These are phyloP conservation scores for Tetheella fluctuosa DNA, from an alignment of 2,888 invertebrate genomes.

Conservation along the genomic window DNA sequence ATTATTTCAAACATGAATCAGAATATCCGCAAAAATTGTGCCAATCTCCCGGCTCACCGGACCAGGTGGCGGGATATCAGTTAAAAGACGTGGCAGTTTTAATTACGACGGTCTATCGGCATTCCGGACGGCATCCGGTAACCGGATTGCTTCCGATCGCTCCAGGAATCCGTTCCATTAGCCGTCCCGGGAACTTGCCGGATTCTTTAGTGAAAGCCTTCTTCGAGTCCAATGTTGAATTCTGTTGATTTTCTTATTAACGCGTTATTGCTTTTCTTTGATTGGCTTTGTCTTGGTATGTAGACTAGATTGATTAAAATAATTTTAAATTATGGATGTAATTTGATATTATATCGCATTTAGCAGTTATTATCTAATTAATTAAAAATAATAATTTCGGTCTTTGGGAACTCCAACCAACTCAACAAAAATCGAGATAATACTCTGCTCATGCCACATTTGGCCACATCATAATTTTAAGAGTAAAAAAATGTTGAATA, in stretches of 20 bases:
- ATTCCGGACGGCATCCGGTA: conserved; percentile 56
- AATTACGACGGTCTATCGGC: conserved; percentile 71
- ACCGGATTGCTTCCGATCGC: conserved; percentile 55
- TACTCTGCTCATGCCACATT: too few relatives aligned
- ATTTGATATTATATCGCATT: background rate
- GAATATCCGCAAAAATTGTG: conserved; percentile 12
- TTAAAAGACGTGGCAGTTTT: conserved; percentile 73
- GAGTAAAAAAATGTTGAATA: too few relatives aligned
- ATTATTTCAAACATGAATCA: conserved; percentile 4
- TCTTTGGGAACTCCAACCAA: too few relatives aligned
- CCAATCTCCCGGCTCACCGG: conserved; percentile 41
- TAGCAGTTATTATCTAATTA: too few relatives aligned
- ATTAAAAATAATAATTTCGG: too few relatives aligned
- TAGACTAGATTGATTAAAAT: background rate
- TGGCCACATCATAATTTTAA: too few relatives aligned
- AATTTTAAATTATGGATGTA: background rate
- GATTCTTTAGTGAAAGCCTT: conserved; percentile 57
- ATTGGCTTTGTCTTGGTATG: conserved; percentile 30
- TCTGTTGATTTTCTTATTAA: conserved; percentile 44
- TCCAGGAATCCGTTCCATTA: conserved; percentile 71
- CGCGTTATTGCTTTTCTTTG: conserved; percentile 34
- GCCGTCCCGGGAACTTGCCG: conserved; percentile 56
- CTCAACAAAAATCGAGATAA: too few relatives aligned
- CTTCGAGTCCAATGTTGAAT: conserved; percentile 31
- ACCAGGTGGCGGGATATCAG: conserved; percentile 62